phyloP scores from a whole-genome alignment of 2,888 invertebrate genomes.

The Lamellibrachia satsuma region DNA sequence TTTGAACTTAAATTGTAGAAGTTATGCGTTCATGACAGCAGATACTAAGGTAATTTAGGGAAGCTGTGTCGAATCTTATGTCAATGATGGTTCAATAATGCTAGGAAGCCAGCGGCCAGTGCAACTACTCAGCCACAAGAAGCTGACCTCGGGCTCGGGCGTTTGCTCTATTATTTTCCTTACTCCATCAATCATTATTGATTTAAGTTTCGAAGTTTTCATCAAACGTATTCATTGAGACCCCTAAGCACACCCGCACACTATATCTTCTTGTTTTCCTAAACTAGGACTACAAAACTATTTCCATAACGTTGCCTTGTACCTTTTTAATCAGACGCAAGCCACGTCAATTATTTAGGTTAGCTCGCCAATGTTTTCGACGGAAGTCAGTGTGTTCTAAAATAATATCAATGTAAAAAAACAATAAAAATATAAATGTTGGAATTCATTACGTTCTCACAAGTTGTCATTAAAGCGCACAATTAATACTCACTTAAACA shows the following conservation, averaged over 20 bases:
- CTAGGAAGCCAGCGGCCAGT: too few relatives aligned
- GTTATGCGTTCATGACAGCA: too few relatives aligned
- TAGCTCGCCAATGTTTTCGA: neutral
- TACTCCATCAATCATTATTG: too few relatives aligned
- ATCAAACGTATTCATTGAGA: too few relatives aligned
- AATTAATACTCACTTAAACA: neutral
- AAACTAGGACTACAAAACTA: neutral
- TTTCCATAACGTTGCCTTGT: neutral
- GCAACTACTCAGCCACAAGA: too few relatives aligned
- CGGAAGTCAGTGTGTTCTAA: neutral
- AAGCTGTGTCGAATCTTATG: too few relatives aligned
- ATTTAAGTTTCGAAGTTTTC: too few relatives aligned
- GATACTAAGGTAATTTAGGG: too few relatives aligned
- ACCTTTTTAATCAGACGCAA: neutral
- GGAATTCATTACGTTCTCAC: neutral
- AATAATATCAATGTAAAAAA: neutral
- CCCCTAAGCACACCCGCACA: neutral
- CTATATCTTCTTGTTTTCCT: neutral
- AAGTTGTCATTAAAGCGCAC: neutral
- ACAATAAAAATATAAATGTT: neutral
- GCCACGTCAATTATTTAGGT: conserved; percentile 6
- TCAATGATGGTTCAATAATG: too few relatives aligned
- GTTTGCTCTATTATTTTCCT: too few relatives aligned
- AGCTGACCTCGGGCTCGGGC: too few relatives aligned
- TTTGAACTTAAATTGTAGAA: too few relatives aligned